Conservation (phyloP, 1,140 invertebrate species). For the Lordiphosa mommai region DNA sequence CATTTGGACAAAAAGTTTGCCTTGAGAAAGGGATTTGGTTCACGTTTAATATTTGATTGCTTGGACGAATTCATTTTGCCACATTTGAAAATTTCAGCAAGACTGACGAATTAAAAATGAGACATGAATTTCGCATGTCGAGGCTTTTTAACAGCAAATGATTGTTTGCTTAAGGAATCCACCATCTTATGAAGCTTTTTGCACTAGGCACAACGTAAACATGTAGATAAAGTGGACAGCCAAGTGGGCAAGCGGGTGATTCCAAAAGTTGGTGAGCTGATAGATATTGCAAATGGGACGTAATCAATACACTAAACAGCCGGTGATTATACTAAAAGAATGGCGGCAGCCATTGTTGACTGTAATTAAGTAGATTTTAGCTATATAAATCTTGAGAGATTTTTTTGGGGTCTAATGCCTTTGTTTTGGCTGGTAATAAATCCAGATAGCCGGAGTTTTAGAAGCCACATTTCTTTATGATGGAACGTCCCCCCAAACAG, state of each 20-base stretch:
- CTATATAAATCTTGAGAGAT: conserved; percentile 25
- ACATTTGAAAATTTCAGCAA: conserved; percentile 18
- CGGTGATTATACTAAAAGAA: conserved; percentile 4
- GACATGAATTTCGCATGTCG: background rate
- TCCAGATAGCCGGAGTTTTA: conserved; percentile 6
- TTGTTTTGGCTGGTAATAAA: conserved; percentile 17
- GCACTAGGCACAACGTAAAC: conserved; percentile 51
- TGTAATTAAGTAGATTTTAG: conserved; percentile 5
- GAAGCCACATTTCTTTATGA: background rate
- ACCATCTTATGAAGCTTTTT: conserved; percentile 49
- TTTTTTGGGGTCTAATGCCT: conserved; percentile 12
- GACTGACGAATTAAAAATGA: conserved; percentile 32
- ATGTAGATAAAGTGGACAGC: conserved; percentile 30
- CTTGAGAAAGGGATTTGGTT: conserved; percentile 49
- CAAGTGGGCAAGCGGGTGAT: conserved; percentile 6
- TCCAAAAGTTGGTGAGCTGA: background rate
- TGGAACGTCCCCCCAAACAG: too few species aligned
- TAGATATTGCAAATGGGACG: conserved; percentile 16
- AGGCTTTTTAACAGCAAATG: conserved; percentile 35
- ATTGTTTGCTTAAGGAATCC: conserved; percentile 18
- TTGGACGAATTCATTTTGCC: conserved; percentile 46
- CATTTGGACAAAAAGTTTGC: conserved; percentile 60
- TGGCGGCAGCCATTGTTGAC: conserved; percentile 25
- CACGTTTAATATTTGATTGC: conserved; percentile 26
- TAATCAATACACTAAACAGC: conserved; percentile 22